phyloP scores from a whole-genome alignment of 1,140 invertebrate genomes.

The Zaprionus camerounensis region DNA sequence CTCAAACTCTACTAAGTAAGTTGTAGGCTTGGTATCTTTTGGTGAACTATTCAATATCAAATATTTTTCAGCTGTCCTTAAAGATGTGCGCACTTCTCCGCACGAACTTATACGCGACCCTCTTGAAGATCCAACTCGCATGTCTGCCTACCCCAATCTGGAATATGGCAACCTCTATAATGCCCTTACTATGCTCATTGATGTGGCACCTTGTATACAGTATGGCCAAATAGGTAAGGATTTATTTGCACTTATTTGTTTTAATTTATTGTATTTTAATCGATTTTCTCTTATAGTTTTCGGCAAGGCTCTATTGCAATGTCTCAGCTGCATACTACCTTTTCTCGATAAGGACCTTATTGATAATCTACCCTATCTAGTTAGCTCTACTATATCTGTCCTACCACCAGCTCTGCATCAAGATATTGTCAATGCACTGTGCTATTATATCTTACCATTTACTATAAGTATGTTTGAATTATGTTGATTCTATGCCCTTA shows the following conservation, averaged over 20 bases:
- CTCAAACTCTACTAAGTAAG: constrained; percentile 97
- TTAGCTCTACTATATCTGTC: constrained; percentile 96
- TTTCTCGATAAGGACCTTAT: constrained; percentile 98
- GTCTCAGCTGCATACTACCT: constrained; percentile 95
- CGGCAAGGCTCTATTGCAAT: constrained; percentile 95
- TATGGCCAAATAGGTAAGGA: constrained; percentile 91
- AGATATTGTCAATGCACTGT: constrained; percentile 97
- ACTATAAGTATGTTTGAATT: constrained; percentile 91
- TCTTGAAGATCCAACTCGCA: constrained; percentile 92
- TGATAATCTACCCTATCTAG: constrained; percentile 96
- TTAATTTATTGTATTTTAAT: neutral
- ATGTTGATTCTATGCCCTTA: neutral
- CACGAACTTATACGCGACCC: constrained; percentile 94
- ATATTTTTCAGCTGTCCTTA: constrained; percentile 91
- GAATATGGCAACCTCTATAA: constrained; percentile 97
- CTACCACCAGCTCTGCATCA: constrained; percentile 96
- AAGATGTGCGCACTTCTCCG: constrained; percentile 96
- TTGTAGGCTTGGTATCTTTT: constrained; percentile 48
- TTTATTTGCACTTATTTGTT: neutral
- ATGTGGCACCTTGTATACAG: constrained; percentile 93
- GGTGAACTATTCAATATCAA: neutral
- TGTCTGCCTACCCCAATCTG: constrained; percentile 96
- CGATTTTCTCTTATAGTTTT: constrained; percentile 89
- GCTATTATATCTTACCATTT: constrained; percentile 98
- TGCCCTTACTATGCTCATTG: constrained; percentile 91